Evolutionary conservation across 53 echinoderm and acorn worm genomes (phyloP), one percentile per base, ranked within the genome.

Genomic region (Crossaster papposus): DNA sequence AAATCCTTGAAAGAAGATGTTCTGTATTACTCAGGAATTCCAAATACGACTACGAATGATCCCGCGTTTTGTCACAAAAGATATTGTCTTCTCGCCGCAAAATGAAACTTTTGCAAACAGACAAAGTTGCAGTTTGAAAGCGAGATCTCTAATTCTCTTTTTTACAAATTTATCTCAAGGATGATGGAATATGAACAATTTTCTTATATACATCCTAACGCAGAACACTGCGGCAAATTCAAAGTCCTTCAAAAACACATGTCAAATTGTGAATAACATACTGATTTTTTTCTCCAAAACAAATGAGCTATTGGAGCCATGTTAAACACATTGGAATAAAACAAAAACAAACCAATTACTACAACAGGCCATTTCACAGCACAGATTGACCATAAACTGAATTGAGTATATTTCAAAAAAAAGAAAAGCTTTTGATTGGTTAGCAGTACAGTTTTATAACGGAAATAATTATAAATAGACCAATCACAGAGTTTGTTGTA

Each of bases 251-350:
- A 62, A 62, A 62, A 17, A 76, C 32, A 36, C 28, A 68, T 26
- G 68, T 68, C 28, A 68, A 20, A 31, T 74, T 35, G 74, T 33
- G 18, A 12, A 33, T 32, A 74, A 11, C 11, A 5, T 14, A 36
- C 36, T 33, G 36, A 44, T 23, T 17, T 28, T 23, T n/a, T 17
- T 28, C 28, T n/a, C 2, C 26, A 51, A 18, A 50, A 78, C 4
- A 35, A 78, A 78, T 78, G n/a, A 7, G 78, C 38, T 51, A 78
- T n/a, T 23, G 38, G n/a, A 51, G 78, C 24, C 38, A 8, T 78
- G 44, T 2, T 51, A 78, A 3, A 17, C 22, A 26, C 5, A n/a
- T 51, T 34, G 50, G n/a, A 26, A 78, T 14, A 51, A 51, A n/a
- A 4, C 23, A 44, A n/a, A n/a, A 78, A n/a, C 50, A 78, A 51